Evolutionary conservation across 2,113 vertebrate species (phyloP).

Genomic region (Antechinus flavipes): DNA sequence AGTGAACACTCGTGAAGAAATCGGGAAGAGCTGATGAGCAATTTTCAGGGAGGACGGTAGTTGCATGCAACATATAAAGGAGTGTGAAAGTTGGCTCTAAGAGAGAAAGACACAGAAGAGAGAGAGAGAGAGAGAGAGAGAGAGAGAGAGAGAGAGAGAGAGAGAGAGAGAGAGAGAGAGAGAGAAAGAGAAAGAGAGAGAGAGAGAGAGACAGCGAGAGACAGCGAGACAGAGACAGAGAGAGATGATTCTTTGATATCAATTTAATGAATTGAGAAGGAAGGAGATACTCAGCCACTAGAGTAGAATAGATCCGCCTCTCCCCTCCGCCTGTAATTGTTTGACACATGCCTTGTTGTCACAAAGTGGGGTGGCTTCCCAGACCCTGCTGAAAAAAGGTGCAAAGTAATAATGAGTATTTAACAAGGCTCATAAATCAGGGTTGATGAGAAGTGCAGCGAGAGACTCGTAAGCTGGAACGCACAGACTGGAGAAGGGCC

Average conservation of each 20-base stretch:
- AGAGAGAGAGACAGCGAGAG: too few species aligned
- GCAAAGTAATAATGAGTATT: conserved; percentile 87
- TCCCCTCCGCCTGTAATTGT: conserved; percentile 64
- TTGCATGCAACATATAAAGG: neutral
- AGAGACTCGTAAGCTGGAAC: conserved; percentile 45
- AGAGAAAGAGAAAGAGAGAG: too few species aligned
- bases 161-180: too few species aligned
- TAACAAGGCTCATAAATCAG: conserved; percentile 91
- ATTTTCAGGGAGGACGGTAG: neutral
- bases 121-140: too few species aligned
- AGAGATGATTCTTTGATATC: too few species aligned
- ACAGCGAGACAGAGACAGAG: too few species aligned
- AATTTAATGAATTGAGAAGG: neutral
- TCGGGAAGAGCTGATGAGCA: neutral
- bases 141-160: too few species aligned
- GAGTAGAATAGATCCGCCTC: conserved; percentile 36
- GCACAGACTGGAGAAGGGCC: conserved; percentile 66
- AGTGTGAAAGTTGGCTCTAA: neutral
- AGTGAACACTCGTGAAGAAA: neutral
- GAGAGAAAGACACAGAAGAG: too few species aligned
- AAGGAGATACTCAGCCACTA: conserved; percentile 2
- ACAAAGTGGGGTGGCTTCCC: conserved; percentile 75
- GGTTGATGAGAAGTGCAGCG: conserved; percentile 71
- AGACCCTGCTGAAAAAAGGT: conserved; percentile 77
- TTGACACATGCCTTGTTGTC: conserved; percentile 74